Percentiles rank a stretch among this genome's conserved stretches.
These are phyloP conservation scores for Pangasius larnaudii DNA, from an alignment of 2,797 vertebrate species.

Conservation along the genomic window DNA sequence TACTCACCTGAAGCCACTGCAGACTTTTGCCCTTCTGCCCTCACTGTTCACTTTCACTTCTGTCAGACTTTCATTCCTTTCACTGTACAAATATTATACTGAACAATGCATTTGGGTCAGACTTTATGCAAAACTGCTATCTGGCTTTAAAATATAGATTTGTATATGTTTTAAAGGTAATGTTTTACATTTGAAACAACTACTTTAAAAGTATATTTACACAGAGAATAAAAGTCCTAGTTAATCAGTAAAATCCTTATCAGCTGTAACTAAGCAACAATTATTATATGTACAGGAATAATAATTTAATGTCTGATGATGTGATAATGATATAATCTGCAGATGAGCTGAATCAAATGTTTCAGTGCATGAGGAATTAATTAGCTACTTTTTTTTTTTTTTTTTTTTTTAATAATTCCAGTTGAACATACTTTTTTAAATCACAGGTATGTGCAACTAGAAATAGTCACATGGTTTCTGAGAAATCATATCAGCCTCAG, in stretches of 20 bases:
- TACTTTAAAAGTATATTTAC: background rate
- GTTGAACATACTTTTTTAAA: background rate
- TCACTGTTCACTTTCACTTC: background rate
- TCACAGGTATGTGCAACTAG: background rate
- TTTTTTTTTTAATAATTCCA: background rate
- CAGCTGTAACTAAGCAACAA: background rate
- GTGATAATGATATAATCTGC: background rate
- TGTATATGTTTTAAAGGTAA: background rate
- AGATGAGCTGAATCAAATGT: background rate
- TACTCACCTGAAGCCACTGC: accelerated
- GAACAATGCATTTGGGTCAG: background rate
- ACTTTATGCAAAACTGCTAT: background rate
- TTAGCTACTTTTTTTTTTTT: too few species aligned
- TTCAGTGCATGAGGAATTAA: background rate
- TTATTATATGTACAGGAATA: too few species aligned
- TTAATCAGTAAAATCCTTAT: background rate
- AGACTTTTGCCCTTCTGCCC: background rate
- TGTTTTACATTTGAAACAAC: background rate
- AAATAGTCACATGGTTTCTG: conserved; percentile 3
- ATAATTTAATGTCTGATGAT: background rate
- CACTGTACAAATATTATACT: background rate
- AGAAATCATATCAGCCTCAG: accelerated
- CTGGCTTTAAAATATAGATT: background rate
- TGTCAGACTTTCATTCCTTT: background rate
- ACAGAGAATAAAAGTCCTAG: background rate